Conservation (phyloP, 2,797 vertebrate genomes). For the Notoglanidium macrostoma region DNA sequence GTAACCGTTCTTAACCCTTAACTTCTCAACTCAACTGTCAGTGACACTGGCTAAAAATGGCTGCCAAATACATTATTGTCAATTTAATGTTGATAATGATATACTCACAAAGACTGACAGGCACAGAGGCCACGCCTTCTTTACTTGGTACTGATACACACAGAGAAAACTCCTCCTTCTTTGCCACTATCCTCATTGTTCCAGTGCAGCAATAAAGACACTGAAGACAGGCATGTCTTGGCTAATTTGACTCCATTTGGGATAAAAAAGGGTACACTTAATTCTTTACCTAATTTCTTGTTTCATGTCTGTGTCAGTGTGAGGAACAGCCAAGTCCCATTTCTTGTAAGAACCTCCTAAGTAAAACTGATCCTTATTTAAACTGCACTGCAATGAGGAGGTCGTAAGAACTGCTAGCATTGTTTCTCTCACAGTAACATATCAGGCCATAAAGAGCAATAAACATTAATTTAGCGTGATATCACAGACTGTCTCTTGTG, state of each 20-base stretch:
- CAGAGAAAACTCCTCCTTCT: background rate
- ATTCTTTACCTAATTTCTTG: background rate
- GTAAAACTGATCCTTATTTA: background rate
- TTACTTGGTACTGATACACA: background rate
- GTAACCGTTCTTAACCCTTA: background rate
- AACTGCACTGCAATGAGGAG: background rate
- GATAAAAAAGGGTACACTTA: background rate
- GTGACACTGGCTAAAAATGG: background rate
- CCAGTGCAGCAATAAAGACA: background rate
- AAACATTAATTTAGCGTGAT: slow-evolving; percentile 65
- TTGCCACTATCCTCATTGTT: background rate
- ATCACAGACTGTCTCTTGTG: slow-evolving; percentile 54
- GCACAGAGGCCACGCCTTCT: background rate
- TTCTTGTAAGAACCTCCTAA: background rate
- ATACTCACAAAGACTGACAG: background rate
- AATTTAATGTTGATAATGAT: background rate
- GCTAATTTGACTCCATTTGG: background rate
- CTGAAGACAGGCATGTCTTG: background rate
- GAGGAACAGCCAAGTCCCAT: background rate
- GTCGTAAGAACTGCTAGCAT: background rate
- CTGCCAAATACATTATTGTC: background rate
- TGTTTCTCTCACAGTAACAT: slow-evolving; percentile 53
- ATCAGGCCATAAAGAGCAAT: slow-evolving; percentile 58
- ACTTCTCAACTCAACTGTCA: background rate
- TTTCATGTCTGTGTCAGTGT: background rate